Evolutionary conservation across 2,797 vertebrate species (phyloP).

Genomic region (Poeciliopsis turneri): DNA sequence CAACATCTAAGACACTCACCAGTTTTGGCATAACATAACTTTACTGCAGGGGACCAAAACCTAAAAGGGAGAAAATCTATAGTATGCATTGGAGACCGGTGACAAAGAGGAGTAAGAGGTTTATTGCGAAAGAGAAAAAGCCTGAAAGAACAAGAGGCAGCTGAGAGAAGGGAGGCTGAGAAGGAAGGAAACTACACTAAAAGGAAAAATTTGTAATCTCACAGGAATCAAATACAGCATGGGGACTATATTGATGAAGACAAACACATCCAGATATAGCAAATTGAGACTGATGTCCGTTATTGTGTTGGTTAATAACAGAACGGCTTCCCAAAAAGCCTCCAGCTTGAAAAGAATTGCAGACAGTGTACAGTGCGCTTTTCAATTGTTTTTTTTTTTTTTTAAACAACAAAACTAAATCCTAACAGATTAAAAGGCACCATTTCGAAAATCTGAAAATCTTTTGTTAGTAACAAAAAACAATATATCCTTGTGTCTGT

Average conservation of each 20-base stretch:
- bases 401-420: slow-evolving; percentile 24
- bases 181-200: slow-evolving; percentile 19
- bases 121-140: slow-evolving; percentile 52
- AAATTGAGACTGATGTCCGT: slow-evolving; percentile 45
- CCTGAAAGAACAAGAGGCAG: slow-evolving; percentile 18
- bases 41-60: slow-evolving; percentile 66
- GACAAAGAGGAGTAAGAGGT: slow-evolving; percentile 61
- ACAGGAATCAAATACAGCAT: slow-evolving; percentile 53
- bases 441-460: slow-evolving; percentile 7
- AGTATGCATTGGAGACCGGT: slow-evolving; percentile 50
- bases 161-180: neutral
- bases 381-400: slow-evolving; percentile 25
- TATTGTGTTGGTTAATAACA: slow-evolving; percentile 55
- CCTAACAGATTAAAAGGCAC: slow-evolving; percentile 18
- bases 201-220: slow-evolving; percentile 53
- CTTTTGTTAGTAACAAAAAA: neutral
- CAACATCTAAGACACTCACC: slow-evolving; percentile 60
- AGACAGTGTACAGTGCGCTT: slow-evolving; percentile 27
- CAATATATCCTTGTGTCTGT: neutral
- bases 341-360: slow-evolving; percentile 42
- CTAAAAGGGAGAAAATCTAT: slow-evolving; percentile 72
- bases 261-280: slow-evolving; percentile 54
- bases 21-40: slow-evolving; percentile 70
- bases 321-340: slow-evolving; percentile 46
- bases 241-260: slow-evolving; percentile 43